Evolutionary conservation across 2,797 vertebrate species (phyloP), one percentile per base, ranked within the genome.

Genomic region (Octomys mimax): DNA sequence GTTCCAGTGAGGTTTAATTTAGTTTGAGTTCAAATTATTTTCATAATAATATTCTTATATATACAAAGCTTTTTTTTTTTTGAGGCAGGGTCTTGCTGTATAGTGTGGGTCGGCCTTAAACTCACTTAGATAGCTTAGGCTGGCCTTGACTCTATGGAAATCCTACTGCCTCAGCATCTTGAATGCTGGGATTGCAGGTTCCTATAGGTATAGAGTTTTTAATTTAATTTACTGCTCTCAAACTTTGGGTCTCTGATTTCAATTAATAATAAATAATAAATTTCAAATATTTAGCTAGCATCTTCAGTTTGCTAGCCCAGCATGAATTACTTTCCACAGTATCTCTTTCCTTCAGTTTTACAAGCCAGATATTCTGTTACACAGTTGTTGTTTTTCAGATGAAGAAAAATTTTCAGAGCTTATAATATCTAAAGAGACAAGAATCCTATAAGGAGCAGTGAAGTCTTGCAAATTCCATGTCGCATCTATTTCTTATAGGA

Each of bases 161-260:
- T 57, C 54, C 54, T n/a, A 31, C 14, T 68, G 16, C 66, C 33
- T 68, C 66, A 68, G 64, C 10, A 31, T 33, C 64, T 24, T 31
- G 31, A 33, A 31, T 68, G 64, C 31, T 68, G 31, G 5, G 6
- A 68, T n/a, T 33, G 33, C 9, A 68, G 64, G 64, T 31, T 68
- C 31, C 16, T 71, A 71, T n/a, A 36, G 33, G 36, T 19, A 39
- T 3, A 49, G 33, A 80, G 16, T 10, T 95, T 81, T 91, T 61
- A 82, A 84, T 77, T 84, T 95, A 42, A 77, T 91, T 89, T 81
- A 77, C 49, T 94, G 87, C 49, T 88, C 28, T 93, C 79, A 84
- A 26, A 77, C 16, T 93, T 84, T 36, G 83, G 31, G n/a, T 93
- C 36, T 68, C 52, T 89, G 71, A 68, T 73, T 90, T 94, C 33